A percentile compares a stretch with the other conserved stretches of the same genome.
These are phyloP conservation scores for Ornithoptera alexandrae DNA, from an alignment of 2,888 invertebrate species.

Conservation along the genomic window DNA sequence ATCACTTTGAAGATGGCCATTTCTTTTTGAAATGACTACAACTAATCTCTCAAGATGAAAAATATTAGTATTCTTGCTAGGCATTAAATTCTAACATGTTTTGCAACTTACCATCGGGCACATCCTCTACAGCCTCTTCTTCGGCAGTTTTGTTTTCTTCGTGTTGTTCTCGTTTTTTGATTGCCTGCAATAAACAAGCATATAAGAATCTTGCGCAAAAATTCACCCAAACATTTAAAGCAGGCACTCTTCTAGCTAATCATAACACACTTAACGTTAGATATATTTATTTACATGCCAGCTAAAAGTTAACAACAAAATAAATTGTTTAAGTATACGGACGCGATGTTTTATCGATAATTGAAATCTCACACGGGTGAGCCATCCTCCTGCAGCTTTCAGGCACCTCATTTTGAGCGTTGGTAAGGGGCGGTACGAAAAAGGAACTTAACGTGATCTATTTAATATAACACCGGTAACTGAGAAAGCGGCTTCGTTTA, in stretches of 20 bases:
- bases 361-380: conserved; percentile 74
- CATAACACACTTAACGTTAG: conserved; percentile 10
- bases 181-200: conserved; percentile 62
- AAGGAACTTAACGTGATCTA: conserved; percentile 47
- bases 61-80: not conserved
- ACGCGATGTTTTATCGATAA: conserved; percentile 53
- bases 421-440: conserved; percentile 46
- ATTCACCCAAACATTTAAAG: conserved; percentile 32
- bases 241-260: conserved; percentile 33
- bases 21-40: too few species aligned
- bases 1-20: too few species aligned
- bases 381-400: conserved; percentile 76
- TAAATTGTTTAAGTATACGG: conserved; percentile 36
- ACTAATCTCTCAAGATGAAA: too few species aligned
- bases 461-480: conserved; percentile 63
- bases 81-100: not conserved
- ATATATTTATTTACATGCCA: not conserved
- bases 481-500: conserved; percentile 66
- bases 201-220: conserved; percentile 18
- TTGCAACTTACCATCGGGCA: conserved; percentile 64
- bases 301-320: not conserved
- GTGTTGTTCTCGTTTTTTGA: conserved; percentile 70
- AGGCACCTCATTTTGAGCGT: conserved; percentile 68
- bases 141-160: conserved; percentile 72
- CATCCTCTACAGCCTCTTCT: conserved; percentile 61